Conservation (phyloP, 2,888 invertebrate species). For the Noctua comes region DNA sequence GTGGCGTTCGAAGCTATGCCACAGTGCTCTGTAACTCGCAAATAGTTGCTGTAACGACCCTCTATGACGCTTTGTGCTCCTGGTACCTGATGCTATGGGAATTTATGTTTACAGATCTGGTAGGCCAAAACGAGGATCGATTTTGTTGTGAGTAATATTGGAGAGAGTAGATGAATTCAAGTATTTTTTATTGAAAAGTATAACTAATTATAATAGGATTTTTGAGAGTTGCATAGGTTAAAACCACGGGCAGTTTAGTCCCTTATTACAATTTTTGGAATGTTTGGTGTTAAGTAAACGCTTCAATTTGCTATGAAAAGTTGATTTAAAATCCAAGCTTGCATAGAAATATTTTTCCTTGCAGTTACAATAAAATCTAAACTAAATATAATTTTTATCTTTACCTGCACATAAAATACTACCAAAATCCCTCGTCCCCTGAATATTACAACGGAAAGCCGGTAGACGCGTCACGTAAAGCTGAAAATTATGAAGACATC, state of each 20-base stretch:
- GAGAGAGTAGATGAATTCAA: background rate
- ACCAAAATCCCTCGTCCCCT: background rate
- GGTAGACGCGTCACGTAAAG: conserved; percentile 2
- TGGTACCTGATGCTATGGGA: conserved; percentile 35
- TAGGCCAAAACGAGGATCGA: background rate
- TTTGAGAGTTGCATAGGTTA: background rate
- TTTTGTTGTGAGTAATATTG: background rate
- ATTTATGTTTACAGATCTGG: conserved; percentile 13
- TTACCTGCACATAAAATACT: conserved; percentile 18
- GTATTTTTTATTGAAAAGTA: background rate
- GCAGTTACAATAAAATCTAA: background rate
- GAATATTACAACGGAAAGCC: conserved; percentile 21
- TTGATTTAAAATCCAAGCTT: background rate
- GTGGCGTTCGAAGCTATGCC: conserved; percentile 70
- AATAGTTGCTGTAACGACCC: conserved; percentile 61
- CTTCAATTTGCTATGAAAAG: background rate
- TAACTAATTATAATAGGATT: background rate
- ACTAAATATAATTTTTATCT: background rate
- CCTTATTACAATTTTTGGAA: background rate
- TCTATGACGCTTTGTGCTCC: conserved; percentile 39
- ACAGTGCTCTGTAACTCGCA: conserved; percentile 53
- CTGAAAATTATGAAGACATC: conserved; percentile 50
- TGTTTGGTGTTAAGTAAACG: background rate
- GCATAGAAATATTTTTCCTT: background rate
- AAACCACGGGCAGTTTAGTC: background rate